These are phyloP conservation scores for Platyscapa corneri DNA, from an alignment of 1,140 invertebrate species.

Conservation along the genomic window DNA sequence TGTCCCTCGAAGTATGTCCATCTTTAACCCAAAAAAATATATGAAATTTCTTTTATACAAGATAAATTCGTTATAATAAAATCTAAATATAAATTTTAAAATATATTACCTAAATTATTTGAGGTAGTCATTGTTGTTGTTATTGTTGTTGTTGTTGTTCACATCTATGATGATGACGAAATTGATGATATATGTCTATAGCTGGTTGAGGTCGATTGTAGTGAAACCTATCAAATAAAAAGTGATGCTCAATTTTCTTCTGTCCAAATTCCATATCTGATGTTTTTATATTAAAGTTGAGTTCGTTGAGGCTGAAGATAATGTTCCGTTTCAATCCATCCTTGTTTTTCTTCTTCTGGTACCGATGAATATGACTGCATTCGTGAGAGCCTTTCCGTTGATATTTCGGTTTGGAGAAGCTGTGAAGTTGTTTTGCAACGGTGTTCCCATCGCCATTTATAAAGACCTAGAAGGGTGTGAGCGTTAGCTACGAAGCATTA, in stretches of 20 bases:
- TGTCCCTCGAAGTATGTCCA: neutral
- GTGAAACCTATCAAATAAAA: neutral
- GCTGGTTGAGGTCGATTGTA: neutral
- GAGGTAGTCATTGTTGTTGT: neutral
- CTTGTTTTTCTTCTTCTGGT: constrained; percentile 33
- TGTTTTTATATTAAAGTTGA: neutral
- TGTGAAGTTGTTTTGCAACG: constrained; percentile 30
- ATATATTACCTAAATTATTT: neutral
- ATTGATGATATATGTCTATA: neutral
- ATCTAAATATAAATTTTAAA: neutral
- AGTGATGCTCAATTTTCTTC: neutral
- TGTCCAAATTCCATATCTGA: neutral
- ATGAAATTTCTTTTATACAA: neutral
- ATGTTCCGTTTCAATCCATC: constrained; percentile 15
- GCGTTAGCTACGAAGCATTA: constrained; percentile 72
- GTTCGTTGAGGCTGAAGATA: neutral
- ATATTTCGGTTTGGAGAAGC: constrained; percentile 36
- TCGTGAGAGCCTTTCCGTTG: constrained; percentile 52
- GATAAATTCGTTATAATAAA: neutral
- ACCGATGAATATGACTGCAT: constrained; percentile 48
- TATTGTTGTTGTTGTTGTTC: too few species aligned
- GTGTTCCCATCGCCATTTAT: constrained; percentile 49
- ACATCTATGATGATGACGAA: neutral
- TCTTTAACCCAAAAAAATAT: neutral
- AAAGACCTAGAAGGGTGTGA: constrained; percentile 72